Percentiles rank a stretch among this genome's conserved stretches.
These are phyloP conservation scores for Meloe dianella DNA, from an alignment of 2,888 invertebrate genomes.

Conservation along the genomic window DNA sequence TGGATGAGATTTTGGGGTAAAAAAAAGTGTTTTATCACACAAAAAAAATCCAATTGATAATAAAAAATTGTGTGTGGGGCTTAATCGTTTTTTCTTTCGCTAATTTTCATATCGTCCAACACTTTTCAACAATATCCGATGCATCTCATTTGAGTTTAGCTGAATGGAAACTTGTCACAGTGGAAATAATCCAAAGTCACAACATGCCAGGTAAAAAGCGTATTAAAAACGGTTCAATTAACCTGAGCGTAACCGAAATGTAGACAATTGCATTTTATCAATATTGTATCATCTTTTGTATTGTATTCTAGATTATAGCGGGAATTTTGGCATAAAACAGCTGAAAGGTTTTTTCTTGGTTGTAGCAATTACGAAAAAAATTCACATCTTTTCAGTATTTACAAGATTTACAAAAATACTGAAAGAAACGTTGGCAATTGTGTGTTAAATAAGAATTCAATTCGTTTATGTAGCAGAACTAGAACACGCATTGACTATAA, in stretches of 20 bases:
- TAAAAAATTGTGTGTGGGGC: no score
- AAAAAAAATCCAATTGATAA: no score
- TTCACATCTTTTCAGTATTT: no score
- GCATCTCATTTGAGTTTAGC: neutral
- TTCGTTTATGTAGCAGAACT: no score
- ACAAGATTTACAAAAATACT: no score
- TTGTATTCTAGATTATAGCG: neutral
- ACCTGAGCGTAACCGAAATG: neutral
- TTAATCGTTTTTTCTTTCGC: neutral
- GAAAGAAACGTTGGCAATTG: no score
- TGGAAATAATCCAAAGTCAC: conserved; percentile 12
- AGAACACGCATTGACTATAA: no score
- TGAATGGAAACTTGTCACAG: conserved; percentile 10
- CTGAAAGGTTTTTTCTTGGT: no score
- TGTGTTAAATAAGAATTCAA: no score
- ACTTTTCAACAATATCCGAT: neutral
- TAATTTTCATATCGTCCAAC: neutral
- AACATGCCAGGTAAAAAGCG: conserved; percentile 2
- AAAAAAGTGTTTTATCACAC: neutral
- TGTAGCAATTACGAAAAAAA: no score
- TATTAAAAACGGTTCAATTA: conserved; percentile 3
- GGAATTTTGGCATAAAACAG: neutral
- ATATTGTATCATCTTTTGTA: neutral
- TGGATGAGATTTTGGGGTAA: neutral
- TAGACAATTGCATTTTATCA: neutral